Evolutionary conservation across 1,140 invertebrate genomes (phyloP).

Genomic region (Pachypeltis micranthus): DNA sequence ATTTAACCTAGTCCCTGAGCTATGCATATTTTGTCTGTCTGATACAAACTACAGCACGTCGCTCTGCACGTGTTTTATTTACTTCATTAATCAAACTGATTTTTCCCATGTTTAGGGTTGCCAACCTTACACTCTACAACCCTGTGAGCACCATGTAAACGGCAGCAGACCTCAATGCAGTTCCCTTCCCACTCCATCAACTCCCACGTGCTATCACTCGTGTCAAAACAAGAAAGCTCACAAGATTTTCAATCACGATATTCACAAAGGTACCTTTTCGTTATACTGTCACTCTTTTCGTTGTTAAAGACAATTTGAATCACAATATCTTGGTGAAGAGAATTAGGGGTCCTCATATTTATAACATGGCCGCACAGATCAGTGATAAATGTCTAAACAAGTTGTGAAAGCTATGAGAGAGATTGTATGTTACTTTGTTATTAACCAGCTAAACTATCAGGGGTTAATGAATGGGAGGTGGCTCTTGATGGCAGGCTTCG

Average conservation of each 20-base stretch:
- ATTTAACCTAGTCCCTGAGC: background rate
- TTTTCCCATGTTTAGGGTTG: slow-evolving; percentile 57
- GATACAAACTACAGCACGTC: background rate
- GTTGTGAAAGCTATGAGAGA: too few species aligned
- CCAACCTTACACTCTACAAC: slow-evolving; percentile 65
- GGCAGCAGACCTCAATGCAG: slow-evolving; percentile 55
- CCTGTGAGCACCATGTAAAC: slow-evolving; percentile 78
- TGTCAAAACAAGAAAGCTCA: background rate
- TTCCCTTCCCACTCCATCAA: background rate
- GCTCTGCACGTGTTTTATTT: background rate
- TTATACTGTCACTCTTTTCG: too few species aligned
- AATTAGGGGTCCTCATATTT: too few species aligned
- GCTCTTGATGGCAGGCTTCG: too few species aligned
- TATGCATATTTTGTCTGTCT: background rate
- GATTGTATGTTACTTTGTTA: too few species aligned
- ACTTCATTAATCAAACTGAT: background rate
- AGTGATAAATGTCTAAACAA: too few species aligned
- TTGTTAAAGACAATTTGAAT: too few species aligned
- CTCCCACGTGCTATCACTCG: slow-evolving; percentile 12
- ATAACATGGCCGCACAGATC: too few species aligned
- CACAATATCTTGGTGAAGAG: too few species aligned
- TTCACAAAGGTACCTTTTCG: slow-evolving; percentile 16
- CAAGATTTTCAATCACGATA: slow-evolving; percentile 6
- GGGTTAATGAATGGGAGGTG: too few species aligned
- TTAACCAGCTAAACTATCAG: too few species aligned